Percentiles rank a stretch among this genome's conserved stretches.
These are phyloP conservation scores for Xylophagus ater DNA, from an alignment of 2,888 invertebrate genomes.

Conservation along the genomic window DNA sequence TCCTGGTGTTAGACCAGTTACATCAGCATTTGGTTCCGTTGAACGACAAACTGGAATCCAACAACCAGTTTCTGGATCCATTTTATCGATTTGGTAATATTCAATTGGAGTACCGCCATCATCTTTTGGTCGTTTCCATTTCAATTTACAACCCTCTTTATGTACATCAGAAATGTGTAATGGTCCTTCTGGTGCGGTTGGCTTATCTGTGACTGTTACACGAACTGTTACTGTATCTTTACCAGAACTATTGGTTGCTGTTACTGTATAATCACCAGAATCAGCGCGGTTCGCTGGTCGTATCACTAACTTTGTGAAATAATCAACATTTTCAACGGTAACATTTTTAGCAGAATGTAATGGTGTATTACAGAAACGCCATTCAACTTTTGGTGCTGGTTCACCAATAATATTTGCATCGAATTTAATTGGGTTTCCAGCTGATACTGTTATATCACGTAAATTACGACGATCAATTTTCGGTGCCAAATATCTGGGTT, in stretches of 20 bases:
- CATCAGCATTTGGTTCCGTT: conserved; percentile 68
- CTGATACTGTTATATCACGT: conserved; percentile 79
- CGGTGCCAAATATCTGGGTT: conserved; percentile 83
- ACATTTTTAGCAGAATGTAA: conserved; percentile 58
- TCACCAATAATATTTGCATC: conserved; percentile 91
- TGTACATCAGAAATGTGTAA: conserved; percentile 78
- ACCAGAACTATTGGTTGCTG: conserved; percentile 78
- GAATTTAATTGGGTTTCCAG: conserved; percentile 85
- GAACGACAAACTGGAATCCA: conserved; percentile 82
- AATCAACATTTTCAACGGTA: conserved; percentile 72
- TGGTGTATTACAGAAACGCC: conserved; percentile 78
- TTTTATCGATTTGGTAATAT: conserved; percentile 91
- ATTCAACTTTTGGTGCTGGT: conserved; percentile 86
- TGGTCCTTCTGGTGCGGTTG: conserved; percentile 79
- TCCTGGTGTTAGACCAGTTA: conserved; percentile 75
- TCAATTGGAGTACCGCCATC: conserved; percentile 92
- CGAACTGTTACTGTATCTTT: conserved; percentile 72
- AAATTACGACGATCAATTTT: conserved; percentile 90
- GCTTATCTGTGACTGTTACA: conserved; percentile 79
- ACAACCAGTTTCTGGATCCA: conserved; percentile 79
- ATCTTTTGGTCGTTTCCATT: conserved; percentile 92
- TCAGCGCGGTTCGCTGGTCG: conserved; percentile 71
- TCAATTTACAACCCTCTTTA: conserved; percentile 85
- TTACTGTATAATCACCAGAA: conserved; percentile 77
- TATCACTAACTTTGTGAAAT: conserved; percentile 76